Conservation (phyloP, 1,140 invertebrate species). For the Pseudomyrmex pallidus region DNA sequence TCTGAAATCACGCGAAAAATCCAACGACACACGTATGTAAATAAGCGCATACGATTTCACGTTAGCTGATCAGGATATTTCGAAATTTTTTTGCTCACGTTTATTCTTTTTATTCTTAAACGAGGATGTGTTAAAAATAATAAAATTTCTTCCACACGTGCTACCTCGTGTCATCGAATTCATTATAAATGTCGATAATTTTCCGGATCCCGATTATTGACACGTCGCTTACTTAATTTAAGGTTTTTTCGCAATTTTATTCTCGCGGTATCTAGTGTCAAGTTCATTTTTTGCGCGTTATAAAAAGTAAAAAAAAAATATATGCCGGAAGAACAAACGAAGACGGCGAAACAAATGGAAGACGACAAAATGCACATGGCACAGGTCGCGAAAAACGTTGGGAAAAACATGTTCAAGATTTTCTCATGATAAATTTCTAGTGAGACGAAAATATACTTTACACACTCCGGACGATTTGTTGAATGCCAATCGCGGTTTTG, state of each 20-base stretch:
- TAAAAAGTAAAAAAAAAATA: neutral
- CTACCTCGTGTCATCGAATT: no score
- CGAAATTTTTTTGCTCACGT: neutral
- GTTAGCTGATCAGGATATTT: neutral
- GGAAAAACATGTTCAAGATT: conserved; percentile 54
- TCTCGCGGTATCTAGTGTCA: no score
- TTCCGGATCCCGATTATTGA: no score
- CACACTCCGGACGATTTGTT: neutral
- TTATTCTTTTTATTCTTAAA: neutral
- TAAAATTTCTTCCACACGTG: no score
- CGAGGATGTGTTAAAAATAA: no score
- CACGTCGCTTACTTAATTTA: no score
- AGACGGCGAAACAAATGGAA: conserved; percentile 61
- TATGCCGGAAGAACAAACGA: conserved; percentile 60
- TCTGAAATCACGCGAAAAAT: conserved; percentile 37
- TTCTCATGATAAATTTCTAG: conserved; percentile 61
- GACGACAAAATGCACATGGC: conserved; percentile 25
- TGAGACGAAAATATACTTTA: conserved; percentile 45
- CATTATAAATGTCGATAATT: no score
- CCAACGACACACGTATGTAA: neutral
- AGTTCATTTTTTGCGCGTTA: neutral
- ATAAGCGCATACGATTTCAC: neutral
- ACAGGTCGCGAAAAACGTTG: conserved; percentile 44
- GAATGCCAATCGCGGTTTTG: neutral
- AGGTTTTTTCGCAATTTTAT: neutral